Conservation (phyloP, 2,888 invertebrate species). For the Tetheella fluctuosa region DNA sequence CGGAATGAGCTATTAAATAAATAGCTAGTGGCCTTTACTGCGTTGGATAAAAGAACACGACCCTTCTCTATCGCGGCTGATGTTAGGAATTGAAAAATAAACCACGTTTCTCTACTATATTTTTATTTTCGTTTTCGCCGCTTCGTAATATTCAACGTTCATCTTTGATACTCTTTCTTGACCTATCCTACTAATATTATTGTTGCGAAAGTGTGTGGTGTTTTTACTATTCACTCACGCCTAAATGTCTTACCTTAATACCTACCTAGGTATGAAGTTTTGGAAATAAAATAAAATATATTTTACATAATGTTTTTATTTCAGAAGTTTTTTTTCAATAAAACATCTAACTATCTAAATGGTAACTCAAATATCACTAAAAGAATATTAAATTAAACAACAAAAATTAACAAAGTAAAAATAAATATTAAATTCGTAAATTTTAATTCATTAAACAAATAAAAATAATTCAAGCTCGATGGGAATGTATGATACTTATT, state of each 20-base stretch:
- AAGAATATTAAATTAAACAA: slow-evolving; percentile 37
- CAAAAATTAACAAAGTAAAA: slow-evolving; percentile 38
- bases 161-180: too few relatives aligned
- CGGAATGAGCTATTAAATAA: slow-evolving; percentile 57
- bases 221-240: too few relatives aligned
- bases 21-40: slow-evolving; percentile 43
- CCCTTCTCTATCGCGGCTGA: slow-evolving; percentile 32
- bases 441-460: slow-evolving; percentile 18
- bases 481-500: slow-evolving; percentile 37
- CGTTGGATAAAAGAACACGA: slow-evolving; percentile 44
- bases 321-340: slow-evolving; percentile 29
- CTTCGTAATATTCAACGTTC: too few relatives aligned
- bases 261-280: background rate
- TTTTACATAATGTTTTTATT: slow-evolving; percentile 38
- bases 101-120: background rate
- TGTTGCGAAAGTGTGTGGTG: too few relatives aligned
- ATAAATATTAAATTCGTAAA: slow-evolving; percentile 24
- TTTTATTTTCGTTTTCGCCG: background rate
- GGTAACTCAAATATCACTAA: slow-evolving; percentile 61
- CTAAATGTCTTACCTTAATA: too few relatives aligned
- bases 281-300: slow-evolving; percentile 25
- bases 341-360: slow-evolving; percentile 31
- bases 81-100: slow-evolving; percentile 40
- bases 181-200: too few relatives aligned
- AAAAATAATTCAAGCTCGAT: slow-evolving; percentile 61